Evolutionary conservation across 2,888 invertebrate species (phyloP), one percentile per base, ranked within the genome.

Genomic region (Adelphocoris suturalis): DNA sequence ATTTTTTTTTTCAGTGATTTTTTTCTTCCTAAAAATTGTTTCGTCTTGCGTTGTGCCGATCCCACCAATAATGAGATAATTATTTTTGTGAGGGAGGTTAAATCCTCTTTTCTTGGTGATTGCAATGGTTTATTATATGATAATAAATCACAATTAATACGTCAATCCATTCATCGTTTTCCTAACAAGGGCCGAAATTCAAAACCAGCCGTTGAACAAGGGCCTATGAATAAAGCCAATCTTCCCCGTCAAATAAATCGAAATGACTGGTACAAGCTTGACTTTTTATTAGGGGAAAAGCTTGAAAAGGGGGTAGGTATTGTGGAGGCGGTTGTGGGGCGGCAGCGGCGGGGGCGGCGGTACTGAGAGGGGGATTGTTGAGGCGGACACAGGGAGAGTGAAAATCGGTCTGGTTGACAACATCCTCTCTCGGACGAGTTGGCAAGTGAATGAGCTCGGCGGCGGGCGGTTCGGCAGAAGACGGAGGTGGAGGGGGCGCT

Each of bases 351-450:
- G 80, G 61, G 23, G 48, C 19, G 80, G 27, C 37, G 80, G 80
- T 80, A 28, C 13, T 23, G 81, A 48, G 48, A 13, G 47, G 47
- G 52, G 52, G 52, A 19, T 81, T 81, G 13, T 57, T 57, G 57
- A 57, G 57, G 80, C 14, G 19, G 86, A 27, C 61, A 11, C 37
- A 85, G 28, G 55, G 55, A 27, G 48, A 47, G 86, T 48, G 82
- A 82, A 75, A 86, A 86, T 86, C 57, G 68, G 86, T 68, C 75
- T 86, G 86, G 86, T 86, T 75, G 86, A 86, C 86, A 86, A 86
- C 75, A 68, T 86, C 75, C 86, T 68, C 86, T 47, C 46, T 68
- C 82, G 82, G 82, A 52, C 82, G 48, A 75, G 75, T 75, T 86
- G 68, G 86, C 86, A 75, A 86, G 86, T 86, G 86, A 86, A 86